Base-by-base conservation (phyloP, 2,113 vertebrate species). In the Phrynocephalus versicolor region DNA sequence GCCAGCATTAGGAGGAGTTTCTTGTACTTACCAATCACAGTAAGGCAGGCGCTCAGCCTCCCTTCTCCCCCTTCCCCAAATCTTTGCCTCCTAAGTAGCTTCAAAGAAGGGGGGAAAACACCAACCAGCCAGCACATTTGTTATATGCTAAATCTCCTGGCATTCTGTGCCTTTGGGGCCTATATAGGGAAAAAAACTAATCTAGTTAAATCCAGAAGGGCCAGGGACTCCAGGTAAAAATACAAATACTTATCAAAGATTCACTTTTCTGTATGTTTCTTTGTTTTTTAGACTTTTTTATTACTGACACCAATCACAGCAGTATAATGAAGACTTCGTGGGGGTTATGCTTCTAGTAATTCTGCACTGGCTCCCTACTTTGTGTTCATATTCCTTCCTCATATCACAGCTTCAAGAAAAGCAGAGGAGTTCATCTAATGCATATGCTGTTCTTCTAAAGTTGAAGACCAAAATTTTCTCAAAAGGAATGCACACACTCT, bases 1-100 rank as follows among this genome's bases (percentile, higher is more conserved):
- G 85, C 85, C 80, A 81, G 76, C 51, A 55, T 62, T 45, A 89
- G 84, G 84, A 86, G 91, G 84, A 79, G 85, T 80, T 83, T 70
- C 80, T 83, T 71, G 39, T 78, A 45, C 81, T 18, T 78, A 79
- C 88, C 85, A 91, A 88, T 85, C 87, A 85, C 70, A 67, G 41
- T 58, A 58, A 79, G 21, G 3, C 39, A 79, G 21, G 3, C 39
- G 33, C 71, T 39, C 82, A 67, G 81, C 62, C 78, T 83, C 45
- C 67, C n/a, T 27, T 23, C 71, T 65, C 41, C 67, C 74, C 67
- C 75, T 51, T 57, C 82, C n/a, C 72, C 79, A 86, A 87, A 55
- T 8, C 21, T 67, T 65, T 65, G 82, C 58, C 72, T 67, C 60
- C 71, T 65, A 75, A 55, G 39, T 73, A 67, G 60, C 72, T 76